Evolutionary conservation across 2,113 vertebrate genomes (phyloP).

Genomic region (Onychorhynchus coronatus): DNA sequence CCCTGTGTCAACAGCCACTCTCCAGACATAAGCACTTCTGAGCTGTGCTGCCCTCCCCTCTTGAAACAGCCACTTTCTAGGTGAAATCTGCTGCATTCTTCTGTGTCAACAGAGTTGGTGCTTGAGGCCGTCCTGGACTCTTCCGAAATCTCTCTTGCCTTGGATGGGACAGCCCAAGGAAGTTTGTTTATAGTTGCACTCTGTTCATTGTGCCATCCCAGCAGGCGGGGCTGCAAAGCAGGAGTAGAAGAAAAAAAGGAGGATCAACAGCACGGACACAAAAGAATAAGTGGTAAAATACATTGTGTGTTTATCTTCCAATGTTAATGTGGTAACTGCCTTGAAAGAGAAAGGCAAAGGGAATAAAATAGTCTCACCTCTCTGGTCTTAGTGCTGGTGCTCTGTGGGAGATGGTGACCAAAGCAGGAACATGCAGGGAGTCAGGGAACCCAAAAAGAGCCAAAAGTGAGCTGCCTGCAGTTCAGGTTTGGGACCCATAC

Average conservation of each 20-base stretch:
- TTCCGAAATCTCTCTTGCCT: neutral
- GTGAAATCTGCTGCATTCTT: neutral
- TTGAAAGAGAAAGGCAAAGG: neutral
- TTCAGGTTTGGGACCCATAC: neutral
- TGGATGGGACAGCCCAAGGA: neutral
- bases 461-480: neutral
- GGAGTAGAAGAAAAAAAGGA: neutral
- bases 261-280: neutral
- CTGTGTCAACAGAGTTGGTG: neutral
- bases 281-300: neutral
- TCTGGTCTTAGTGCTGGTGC: neutral
- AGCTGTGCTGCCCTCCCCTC: neutral
- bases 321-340: neutral
- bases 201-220: neutral
- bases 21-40: neutral
- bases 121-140: neutral
- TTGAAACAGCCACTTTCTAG: neutral
- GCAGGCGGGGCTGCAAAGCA: neutral
- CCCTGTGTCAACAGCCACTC: conserved; percentile 11
- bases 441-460: neutral
- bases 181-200: neutral
- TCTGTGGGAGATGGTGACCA: neutral
- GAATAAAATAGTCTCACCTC: neutral
- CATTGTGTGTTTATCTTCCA: neutral
- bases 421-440: neutral